Base-by-base conservation (phyloP, 2,113 vertebrate genomes). In the Stegostoma tigrinum region DNA sequence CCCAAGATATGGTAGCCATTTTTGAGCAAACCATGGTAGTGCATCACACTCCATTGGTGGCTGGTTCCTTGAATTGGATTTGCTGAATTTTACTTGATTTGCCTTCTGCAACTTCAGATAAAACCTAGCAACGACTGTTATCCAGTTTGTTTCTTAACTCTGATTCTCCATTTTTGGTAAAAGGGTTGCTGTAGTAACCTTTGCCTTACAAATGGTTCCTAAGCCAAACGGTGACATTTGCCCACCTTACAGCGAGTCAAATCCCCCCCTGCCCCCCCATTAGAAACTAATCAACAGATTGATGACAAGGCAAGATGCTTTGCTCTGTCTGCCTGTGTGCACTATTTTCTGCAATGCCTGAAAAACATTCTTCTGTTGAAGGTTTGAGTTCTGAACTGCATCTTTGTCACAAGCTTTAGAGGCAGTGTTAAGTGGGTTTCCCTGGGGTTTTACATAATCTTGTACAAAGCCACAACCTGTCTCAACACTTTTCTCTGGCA, bases 391-490 rank as follows among this genome's bases (percentile, higher is more conserved):
- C 80, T 45, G 19, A 83, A 23, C 38, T 38, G 42, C 19, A 83
- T 1, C n/a, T 83, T 42, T 83, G 80, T 19, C 15, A 38, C 78
- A 80, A 19, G 15, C 78, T 80, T 80, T 80, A 80, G n/a, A 80
- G 38, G n/a, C 78, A 83, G 45, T 45, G 38, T 83, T 83, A 83
- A 45, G n/a, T 80, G n/a, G n/a, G 38, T 83, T 83, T 83, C 80
- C 38, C 80, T 27, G 23, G 45, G 52, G 8, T 24, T 48, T 87
- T 48, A 52, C 45, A 48, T 23, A 87, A 52, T 27, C 10, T 87
- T 87, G 85, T 87, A 87, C 85, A 83, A 83, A 45, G 80, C 80
- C 80, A 83, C n/a, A 52, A 87, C 85, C 23, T 87, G 42, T 52
- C 42, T 27, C 24, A 45, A 27, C 23, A 52, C 30, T 87, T 48